Conservation (phyloP, 2,797 vertebrate species). For the Calcarius lapponicus region DNA sequence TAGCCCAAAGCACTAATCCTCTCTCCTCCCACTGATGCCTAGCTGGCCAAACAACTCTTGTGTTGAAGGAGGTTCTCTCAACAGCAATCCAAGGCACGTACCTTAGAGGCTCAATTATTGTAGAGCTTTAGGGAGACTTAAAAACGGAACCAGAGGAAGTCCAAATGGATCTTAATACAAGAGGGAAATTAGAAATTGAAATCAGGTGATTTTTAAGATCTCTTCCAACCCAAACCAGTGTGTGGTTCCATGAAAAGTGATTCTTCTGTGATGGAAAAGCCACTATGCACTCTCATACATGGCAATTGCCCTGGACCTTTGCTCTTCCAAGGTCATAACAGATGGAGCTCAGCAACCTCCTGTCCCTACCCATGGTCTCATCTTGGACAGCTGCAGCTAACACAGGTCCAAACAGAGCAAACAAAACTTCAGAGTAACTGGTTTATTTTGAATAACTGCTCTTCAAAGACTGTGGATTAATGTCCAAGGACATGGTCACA, state of each 20-base stretch:
- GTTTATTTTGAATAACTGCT: not conserved
- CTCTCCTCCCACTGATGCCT: not conserved
- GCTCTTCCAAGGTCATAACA: not conserved
- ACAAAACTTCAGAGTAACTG: not conserved
- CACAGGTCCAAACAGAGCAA: not conserved
- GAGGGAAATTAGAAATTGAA: not conserved
- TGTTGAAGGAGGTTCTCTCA: not conserved
- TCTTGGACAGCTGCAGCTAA: not conserved
- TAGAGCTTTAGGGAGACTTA: not conserved
- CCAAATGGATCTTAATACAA: not conserved
- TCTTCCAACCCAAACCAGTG: not conserved
- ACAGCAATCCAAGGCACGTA: not conserved
- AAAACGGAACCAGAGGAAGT: not conserved
- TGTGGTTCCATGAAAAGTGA: not conserved
- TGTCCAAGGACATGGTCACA: not conserved
- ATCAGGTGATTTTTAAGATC: not conserved
- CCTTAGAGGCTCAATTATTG: not conserved
- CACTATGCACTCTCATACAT: accelerated
- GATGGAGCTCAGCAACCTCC: not conserved
- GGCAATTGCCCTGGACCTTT: not conserved
- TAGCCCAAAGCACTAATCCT: not conserved
- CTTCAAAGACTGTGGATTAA: not conserved
- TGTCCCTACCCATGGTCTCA: not conserved
- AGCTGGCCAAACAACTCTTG: not conserved
- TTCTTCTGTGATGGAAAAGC: not conserved